These are phyloP conservation scores for Eclectus roratus DNA, from an alignment of 2,113 vertebrate genomes.

Conservation along the genomic window DNA sequence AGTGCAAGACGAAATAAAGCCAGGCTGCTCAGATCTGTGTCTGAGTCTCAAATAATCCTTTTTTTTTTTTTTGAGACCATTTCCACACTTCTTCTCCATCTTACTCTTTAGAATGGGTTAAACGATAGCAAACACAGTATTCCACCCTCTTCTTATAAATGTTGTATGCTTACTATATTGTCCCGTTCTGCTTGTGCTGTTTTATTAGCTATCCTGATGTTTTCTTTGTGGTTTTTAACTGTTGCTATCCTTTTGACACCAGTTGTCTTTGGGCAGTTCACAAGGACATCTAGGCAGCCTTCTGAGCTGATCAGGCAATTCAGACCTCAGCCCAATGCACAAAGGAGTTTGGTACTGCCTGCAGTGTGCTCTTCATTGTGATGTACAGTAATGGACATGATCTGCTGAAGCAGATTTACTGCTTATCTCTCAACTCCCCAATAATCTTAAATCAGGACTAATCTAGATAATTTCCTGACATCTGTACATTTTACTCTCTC, in stretches of 20 bases:
- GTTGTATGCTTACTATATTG: neutral
- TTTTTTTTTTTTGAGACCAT: neutral
- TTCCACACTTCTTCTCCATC: neutral
- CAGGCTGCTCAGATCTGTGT: neutral
- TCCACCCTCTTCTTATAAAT: neutral
- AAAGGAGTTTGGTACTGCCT: rapidly evolving
- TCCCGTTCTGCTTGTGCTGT: neutral
- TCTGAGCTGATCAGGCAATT: neutral
- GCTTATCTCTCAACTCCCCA: neutral
- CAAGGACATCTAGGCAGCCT: neutral
- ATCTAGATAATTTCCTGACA: neutral
- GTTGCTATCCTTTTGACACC: neutral
- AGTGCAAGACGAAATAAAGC: neutral
- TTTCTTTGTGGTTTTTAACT: neutral
- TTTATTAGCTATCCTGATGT: neutral
- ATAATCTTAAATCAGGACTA: neutral
- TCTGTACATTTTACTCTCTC: neutral
- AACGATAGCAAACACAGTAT: neutral
- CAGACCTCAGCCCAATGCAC: neutral
- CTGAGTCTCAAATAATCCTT: neutral
- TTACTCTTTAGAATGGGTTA: neutral
- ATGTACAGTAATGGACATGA: neutral
- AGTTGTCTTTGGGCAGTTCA: neutral
- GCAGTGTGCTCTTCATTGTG: neutral
- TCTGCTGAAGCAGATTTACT: neutral